phyloP scores from a whole-genome alignment of 2,888 invertebrate genomes.

The Leptinotarsa peninsularis region DNA sequence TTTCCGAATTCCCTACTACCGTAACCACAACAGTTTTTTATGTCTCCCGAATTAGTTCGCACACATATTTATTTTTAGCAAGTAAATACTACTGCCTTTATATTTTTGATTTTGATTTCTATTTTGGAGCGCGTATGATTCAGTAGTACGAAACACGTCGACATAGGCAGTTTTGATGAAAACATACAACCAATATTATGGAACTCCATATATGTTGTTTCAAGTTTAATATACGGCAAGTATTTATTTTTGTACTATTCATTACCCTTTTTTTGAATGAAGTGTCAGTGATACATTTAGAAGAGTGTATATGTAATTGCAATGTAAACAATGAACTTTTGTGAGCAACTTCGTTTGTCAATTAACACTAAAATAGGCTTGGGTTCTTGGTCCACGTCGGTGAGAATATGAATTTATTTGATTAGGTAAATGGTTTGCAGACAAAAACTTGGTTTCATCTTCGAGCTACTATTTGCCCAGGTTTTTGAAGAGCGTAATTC shows the following conservation, averaged over 20 bases:
- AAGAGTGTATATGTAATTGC: not conserved
- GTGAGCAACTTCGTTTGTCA: too few relatives aligned
- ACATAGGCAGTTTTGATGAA: constrained; percentile 6
- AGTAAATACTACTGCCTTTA: constrained; percentile 42
- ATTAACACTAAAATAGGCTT: too few relatives aligned
- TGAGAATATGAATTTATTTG: too few relatives aligned
- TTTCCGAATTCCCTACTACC: constrained; percentile 2
- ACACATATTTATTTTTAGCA: constrained; percentile 41
- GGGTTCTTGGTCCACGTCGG: too few relatives aligned
- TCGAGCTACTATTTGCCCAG: too few relatives aligned
- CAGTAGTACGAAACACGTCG: constrained; percentile 46
- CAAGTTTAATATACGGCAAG: constrained; percentile 58
- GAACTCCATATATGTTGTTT: constrained; percentile 55
- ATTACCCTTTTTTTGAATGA: not conserved
- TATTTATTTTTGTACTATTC: constrained; percentile 29
- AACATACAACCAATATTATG: constrained; percentile 34
- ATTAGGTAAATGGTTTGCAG: too few relatives aligned
- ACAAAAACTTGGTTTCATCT: too few relatives aligned
- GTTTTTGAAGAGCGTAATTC: too few relatives aligned
- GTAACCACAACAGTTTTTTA: constrained; percentile 7
- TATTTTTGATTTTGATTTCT: constrained; percentile 51
- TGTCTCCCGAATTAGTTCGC: constrained; percentile 20
- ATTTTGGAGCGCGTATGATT: constrained; percentile 51
- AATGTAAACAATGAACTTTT: not conserved
- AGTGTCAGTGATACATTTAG: too few relatives aligned